A percentile compares a stretch with the other conserved stretches of the same genome.
Conservation (phyloP, 1,140 invertebrate genomes). For the Drosophila pandora region DNA sequence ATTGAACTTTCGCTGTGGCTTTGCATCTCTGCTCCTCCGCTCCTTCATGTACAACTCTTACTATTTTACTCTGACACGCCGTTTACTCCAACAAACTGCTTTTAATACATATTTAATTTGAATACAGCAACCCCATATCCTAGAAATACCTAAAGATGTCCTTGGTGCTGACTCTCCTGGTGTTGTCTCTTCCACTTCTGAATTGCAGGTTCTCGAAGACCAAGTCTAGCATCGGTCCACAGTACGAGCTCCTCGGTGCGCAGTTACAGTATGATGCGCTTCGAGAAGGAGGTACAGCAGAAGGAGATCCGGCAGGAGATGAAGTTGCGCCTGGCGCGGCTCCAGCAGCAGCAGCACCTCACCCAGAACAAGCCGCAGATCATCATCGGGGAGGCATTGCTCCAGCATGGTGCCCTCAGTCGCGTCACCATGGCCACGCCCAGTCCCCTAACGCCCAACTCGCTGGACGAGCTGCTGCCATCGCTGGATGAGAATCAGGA, state of each 20-base stretch:
- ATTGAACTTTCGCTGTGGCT: constrained; percentile 42
- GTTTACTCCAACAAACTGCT: constrained; percentile 41
- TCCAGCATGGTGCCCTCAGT: constrained; percentile 67
- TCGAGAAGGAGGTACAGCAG: constrained; percentile 90
- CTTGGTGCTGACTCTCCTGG: not conserved
- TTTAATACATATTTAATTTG: constrained; percentile 39
- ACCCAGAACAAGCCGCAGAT: constrained; percentile 82
- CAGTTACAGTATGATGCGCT: constrained; percentile 90
- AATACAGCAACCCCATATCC: constrained; percentile 35
- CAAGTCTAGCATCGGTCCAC: constrained; percentile 91
- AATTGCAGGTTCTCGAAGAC: constrained; percentile 89
- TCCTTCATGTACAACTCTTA: constrained; percentile 12
- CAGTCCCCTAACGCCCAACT: constrained; percentile 90
- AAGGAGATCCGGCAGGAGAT: constrained; percentile 90
- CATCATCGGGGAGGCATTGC: constrained; percentile 75
- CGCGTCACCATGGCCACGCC: constrained; percentile 86
- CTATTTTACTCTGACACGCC: constrained; percentile 34
- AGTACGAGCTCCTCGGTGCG: constrained; percentile 91
- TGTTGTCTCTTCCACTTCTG: not conserved
- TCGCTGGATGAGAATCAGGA: constrained; percentile 90
- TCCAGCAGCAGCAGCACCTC: constrained; percentile 84
- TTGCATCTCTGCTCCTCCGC: constrained; percentile 27
- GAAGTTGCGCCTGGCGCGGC: constrained; percentile 88
- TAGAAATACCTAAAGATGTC: not conserved
- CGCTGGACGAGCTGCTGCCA: constrained; percentile 90